Conservation (phyloP, 2,113 vertebrate species). For the Smithornis capensis region DNA sequence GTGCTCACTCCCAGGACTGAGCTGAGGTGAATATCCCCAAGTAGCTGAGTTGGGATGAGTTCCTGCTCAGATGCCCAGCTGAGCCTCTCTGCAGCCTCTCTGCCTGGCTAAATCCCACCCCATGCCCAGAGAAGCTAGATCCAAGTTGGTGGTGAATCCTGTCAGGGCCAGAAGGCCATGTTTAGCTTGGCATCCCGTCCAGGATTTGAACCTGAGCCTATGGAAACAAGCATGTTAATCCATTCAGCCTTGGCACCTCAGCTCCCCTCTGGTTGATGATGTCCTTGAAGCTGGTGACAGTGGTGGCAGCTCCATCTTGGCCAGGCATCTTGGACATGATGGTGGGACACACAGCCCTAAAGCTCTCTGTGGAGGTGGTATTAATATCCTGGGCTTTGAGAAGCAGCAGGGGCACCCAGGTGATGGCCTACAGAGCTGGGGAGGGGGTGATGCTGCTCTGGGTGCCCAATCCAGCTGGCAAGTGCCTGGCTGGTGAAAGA, state of each 20-base stretch:
- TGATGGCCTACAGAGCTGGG: neutral
- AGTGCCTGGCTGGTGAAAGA: neutral
- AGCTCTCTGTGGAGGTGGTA: neutral
- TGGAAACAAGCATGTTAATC: neutral
- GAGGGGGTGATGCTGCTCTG: neutral
- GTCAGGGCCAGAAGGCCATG: neutral
- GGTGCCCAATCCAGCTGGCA: neutral
- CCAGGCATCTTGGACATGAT: rapidly evolving
- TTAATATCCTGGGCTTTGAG: neutral
- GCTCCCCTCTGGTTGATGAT: neutral
- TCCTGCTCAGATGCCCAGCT: neutral
- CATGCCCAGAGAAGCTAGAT: rapidly evolving
- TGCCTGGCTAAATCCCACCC: rapidly evolving
- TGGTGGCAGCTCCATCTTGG: neutral
- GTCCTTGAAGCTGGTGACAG: neutral
- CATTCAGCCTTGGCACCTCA: rapidly evolving
- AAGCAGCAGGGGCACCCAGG: neutral
- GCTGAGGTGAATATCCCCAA: neutral
- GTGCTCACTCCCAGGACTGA: neutral
- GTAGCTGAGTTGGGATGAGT: neutral
- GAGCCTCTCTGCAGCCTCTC: neutral
- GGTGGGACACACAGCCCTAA: neutral
- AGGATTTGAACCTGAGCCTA: neutral
- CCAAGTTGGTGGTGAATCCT: neutral
- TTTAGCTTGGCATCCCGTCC: neutral